These are phyloP conservation scores for Leucophenga varia DNA, from an alignment of 1,140 invertebrate genomes.

Conservation along the genomic window DNA sequence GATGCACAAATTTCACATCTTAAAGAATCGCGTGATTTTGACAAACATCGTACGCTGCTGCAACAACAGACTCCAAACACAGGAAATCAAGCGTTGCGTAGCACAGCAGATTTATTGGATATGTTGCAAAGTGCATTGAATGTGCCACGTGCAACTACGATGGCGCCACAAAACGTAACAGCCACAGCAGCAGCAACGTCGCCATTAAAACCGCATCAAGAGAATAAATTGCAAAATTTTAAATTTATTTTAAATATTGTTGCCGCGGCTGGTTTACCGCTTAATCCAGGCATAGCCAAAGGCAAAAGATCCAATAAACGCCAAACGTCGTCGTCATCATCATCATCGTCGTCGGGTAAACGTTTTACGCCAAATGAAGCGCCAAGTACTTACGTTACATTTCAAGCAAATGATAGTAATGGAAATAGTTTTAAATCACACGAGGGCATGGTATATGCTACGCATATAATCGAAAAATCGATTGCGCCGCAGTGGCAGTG, in stretches of 20 bases:
- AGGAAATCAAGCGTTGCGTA: constrained; percentile 23
- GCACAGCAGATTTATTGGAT: constrained; percentile 57
- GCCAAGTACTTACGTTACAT: constrained; percentile 65
- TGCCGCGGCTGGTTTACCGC: constrained; percentile 62
- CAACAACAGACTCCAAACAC: constrained; percentile 20
- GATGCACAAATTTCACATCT: constrained; percentile 62
- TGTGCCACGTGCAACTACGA: constrained; percentile 9
- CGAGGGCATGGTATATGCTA: constrained; percentile 56
- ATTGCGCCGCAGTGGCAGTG: constrained; percentile 63
- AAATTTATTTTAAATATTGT: constrained; percentile 61
- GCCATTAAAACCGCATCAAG: constrained; percentile 3
- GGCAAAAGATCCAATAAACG: constrained; percentile 36
- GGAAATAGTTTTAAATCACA: constrained; percentile 43
- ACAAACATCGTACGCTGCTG: background rate
- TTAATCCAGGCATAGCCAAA: constrained; percentile 54
- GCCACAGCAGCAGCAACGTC: background rate
- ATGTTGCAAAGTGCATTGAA: constrained; percentile 55
- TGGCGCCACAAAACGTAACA: no score
- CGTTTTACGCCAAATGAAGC: constrained; percentile 48
- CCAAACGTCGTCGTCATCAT: constrained; percentile 18
- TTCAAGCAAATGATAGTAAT: constrained; percentile 56
- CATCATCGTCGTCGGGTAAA: constrained; percentile 27
- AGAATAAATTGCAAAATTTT: constrained; percentile 28
- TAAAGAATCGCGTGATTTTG: constrained; percentile 59
- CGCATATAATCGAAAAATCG: constrained; percentile 59